phyloP scores from a whole-genome alignment of 2,888 invertebrate genomes.

The Lacanobia wlatinum region DNA sequence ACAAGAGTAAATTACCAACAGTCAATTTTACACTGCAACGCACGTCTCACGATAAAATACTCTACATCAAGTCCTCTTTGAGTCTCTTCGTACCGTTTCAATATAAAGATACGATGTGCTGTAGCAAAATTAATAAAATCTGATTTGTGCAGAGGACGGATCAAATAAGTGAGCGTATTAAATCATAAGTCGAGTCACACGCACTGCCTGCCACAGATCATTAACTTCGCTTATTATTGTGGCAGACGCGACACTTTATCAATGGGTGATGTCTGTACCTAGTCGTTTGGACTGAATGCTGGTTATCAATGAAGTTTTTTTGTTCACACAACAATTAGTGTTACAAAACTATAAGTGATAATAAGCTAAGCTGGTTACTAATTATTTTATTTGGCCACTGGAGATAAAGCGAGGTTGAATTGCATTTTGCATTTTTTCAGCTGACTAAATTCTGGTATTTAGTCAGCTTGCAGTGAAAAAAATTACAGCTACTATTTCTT shows the following conservation, averaged over 20 bases:
- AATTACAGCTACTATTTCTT: too few species aligned
- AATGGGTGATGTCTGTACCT: background rate
- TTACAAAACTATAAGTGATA: background rate
- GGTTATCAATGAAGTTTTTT: background rate
- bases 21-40: background rate
- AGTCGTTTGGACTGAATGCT: background rate
- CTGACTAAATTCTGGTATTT: too few species aligned
- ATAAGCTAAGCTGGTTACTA: background rate
- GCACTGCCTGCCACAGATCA: slow-evolving; percentile 58
- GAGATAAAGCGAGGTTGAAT: too few species aligned
- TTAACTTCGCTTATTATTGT: background rate
- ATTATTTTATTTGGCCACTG: background rate
- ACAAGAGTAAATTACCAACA: background rate
- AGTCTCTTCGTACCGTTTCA: slow-evolving; percentile 11
- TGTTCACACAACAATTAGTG: background rate
- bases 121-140: slow-evolving; percentile 63
- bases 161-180: slow-evolving; percentile 71
- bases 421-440: too few species aligned
- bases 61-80: background rate
- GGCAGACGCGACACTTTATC: slow-evolving; percentile 36
- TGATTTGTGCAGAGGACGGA: slow-evolving; percentile 57
- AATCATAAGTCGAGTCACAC: slow-evolving; percentile 69
- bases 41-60: background rate
- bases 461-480: too few species aligned
- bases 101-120: slow-evolving; percentile 38